Evolutionary conservation across 2,113 vertebrate species (phyloP).

Genomic region (Hyaena hyaena): DNA sequence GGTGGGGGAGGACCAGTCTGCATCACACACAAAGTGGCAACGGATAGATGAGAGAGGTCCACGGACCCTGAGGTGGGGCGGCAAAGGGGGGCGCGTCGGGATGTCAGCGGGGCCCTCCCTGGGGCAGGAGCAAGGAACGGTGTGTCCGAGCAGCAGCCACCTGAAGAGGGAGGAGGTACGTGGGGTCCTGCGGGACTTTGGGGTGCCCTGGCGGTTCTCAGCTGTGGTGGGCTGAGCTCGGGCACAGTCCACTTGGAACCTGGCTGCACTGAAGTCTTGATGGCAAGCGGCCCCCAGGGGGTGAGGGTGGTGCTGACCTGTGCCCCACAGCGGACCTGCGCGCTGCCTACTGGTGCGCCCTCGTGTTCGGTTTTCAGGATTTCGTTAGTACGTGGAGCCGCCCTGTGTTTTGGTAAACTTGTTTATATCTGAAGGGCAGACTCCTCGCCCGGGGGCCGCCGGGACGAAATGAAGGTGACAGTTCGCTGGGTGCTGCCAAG

Average conservation of each 20-base stretch:
- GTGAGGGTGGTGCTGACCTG: accelerated
- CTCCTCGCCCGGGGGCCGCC: background rate
- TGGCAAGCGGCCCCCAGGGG: accelerated
- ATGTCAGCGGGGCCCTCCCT: background rate
- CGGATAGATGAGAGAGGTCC: background rate
- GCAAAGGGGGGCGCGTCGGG: background rate
- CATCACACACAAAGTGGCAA: background rate
- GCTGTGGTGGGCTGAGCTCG: background rate
- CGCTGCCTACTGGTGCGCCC: background rate
- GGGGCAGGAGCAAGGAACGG: background rate
- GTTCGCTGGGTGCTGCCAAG: background rate
- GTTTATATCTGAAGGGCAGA: background rate
- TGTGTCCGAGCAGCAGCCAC: background rate
- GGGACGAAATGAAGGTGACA: background rate
- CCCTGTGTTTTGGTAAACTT: background rate
- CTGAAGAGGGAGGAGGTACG: too few species aligned
- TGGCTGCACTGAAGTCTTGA: background rate
- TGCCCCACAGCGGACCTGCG: background rate
- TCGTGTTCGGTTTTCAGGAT: background rate
- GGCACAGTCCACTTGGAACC: accelerated
- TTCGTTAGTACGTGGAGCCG: background rate
- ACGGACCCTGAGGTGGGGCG: accelerated
- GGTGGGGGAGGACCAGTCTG: background rate
- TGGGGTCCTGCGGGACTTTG: background rate
- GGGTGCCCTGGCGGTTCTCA: accelerated